Base-by-base conservation (phyloP, 1,140 invertebrate species). In the Drepana arcuata region DNA sequence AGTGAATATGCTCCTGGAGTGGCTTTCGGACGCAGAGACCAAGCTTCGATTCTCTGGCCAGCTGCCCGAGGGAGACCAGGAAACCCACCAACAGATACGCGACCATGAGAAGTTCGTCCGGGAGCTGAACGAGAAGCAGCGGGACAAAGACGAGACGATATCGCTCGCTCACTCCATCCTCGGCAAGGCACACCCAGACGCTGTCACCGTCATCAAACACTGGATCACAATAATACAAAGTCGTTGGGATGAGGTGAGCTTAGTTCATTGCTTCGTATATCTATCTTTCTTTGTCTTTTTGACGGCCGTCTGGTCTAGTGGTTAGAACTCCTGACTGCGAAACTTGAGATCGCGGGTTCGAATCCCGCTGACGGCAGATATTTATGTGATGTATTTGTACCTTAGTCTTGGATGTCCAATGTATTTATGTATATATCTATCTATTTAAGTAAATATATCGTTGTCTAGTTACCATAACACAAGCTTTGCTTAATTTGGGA, bases 191-290 rank as follows among this genome's bases (percentile, higher is more conserved):
- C 96, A 99, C 85, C 95, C 96, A 0, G 96, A 99, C 80, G 95
- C 94, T 14, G 91, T 95, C 9, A 89, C 91, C 16, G 95, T 97
- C 10, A 96, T 99, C 63, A 97, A 97, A 72, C 96, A 99, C 70
- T 99, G 96, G 96, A 94, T 98, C 29, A 96, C 95, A 1, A 97
- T 98, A 34, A 96, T 99, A 36, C 93, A 97, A 59, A 92, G 95
- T n/a, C 86, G 96, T 49, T 99, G 96, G 96, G 95, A 97, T 55
- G 95, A 97, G 85, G 91, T 93, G n/a, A n/a, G n/a, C n/a, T n/a
- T n/a, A n/a, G n/a, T n/a, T n/a, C n/a, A n/a, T n/a, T n/a, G n/a
- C n/a, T n/a, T n/a, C n/a, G n/a, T n/a, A n/a, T n/a, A n/a, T n/a
- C n/a, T n/a, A n/a, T n/a, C n/a, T n/a, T n/a, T n/a, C n/a, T n/a